Percentiles rank a stretch among this genome's conserved stretches.
phyloP scores from a whole-genome alignment of 2,888 invertebrate species.

The Latheticus oryzae region DNA sequence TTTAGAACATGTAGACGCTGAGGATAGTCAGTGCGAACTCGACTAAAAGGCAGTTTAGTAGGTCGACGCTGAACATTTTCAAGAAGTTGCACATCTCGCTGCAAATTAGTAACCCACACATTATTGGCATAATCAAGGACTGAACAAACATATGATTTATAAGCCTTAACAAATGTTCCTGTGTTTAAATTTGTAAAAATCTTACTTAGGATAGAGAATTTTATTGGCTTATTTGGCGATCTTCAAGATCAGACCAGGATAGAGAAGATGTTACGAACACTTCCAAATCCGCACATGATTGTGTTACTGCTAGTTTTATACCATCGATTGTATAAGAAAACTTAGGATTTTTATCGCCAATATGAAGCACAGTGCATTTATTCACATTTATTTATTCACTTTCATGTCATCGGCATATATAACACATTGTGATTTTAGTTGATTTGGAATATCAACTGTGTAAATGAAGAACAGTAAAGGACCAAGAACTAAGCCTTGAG shows the following conservation, averaged over 20 bases:
- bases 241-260: neutral
- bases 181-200: too few species aligned
- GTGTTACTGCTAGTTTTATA: neutral
- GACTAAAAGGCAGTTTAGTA: too few species aligned
- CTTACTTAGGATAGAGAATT: too few species aligned
- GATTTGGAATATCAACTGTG: neutral
- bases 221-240: too few species aligned
- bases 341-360: neutral
- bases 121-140: too few species aligned
- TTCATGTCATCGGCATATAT: neutral
- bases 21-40: too few species aligned
- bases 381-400: neutral
- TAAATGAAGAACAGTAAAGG: neutral
- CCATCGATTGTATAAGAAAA: neutral
- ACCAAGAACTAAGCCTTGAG: neutral
- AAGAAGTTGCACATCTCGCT: too few species aligned
- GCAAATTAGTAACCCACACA: too few species aligned
- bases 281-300: neutral
- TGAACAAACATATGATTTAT: too few species aligned
- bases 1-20: too few species aligned
- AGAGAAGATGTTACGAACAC: neutral
- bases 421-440: neutral
- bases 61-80: too few species aligned
- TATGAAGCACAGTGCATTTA: neutral
- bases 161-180: too few species aligned